Base-by-base conservation (phyloP, 2,113 vertebrate species). In the Dissostichus mawsoni region DNA sequence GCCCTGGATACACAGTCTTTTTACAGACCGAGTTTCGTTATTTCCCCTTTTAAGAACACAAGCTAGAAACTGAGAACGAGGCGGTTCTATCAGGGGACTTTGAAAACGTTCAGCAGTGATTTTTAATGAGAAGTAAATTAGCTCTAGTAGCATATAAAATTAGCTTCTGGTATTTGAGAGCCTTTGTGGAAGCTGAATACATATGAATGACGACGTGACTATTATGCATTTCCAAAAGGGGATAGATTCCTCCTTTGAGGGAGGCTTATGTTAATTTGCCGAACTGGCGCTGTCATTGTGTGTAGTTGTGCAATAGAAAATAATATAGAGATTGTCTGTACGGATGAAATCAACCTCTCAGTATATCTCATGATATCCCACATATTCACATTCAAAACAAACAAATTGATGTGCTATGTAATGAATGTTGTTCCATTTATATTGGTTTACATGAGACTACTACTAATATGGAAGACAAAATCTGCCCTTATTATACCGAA, bases 251-350 rank as follows among this genome's bases (percentile, higher is more conserved):
- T 52, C 29, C n/a, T 44, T 25, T 3, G 7, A 9, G 50, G 9
- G 44, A 50, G 65, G 51, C 5, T 76, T 65, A n/a, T 69, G 41
- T 41, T 64, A 50, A 56, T 68, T 48, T 53, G 20, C 20, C 47
- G 1, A 53, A 11, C 18, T 45, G 36, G 11, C 12, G 8, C 20
- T 55, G 8, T 50, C 51, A 16, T 33, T 41, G 23, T 63, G 6
- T 53, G 56, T 20, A 53, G 55, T 61, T 47, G 63, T 33, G 58
- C 8, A 33, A 69, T 29, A 41, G 0, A 41, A 52, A 29, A 52
- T 1, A 29, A 3, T 2, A 3, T 1, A 2, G 9, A 5, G 2
- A 44, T 61, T 2, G 14, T 10, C 25, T 29, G 17, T 3, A 20
- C n/a, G 11, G 5, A 23, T 10, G 1, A 48, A 63, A 36, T 33